Base-by-base conservation (phyloP, 2,113 vertebrate genomes). In the Dipodomys ordii region DNA sequence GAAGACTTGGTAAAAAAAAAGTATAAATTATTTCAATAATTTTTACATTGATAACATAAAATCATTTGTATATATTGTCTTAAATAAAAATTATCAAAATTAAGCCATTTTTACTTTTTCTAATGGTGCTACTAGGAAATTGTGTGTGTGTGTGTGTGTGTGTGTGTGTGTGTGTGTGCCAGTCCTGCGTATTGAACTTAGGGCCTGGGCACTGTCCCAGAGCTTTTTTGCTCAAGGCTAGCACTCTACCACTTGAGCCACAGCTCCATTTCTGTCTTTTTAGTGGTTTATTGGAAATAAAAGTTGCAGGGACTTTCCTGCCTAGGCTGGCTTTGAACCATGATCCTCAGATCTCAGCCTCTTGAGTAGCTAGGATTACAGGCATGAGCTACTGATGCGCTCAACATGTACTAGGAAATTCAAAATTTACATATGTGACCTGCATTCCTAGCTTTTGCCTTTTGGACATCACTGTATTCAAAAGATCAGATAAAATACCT, bases 21-120 rank as follows among this genome's bases (percentile, higher is more conserved):
- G 35, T 72, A 3, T 71, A 44, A 82, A 35, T 20, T 80, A 57
- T 46, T 69, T 90, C n/a, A 71, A 27, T 73, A 84, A 49, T 65
- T 81, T 94, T 95, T 71, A 60, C 35, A 25, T 44, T 81, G 67
- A 83, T 73, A 23, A 88, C 13, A 71, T 71, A 3, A 92, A 93
- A 87, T 88, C 84, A 84, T 18, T 72, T 81, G 49, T 15, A 78
- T 88, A 62, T 82, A 83, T 87, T 78, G 32, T 77, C 46, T 84
- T 91, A 93, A 88, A 74, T 93, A 84, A 86, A 93, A 91, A 22
- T 71, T 83, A 46, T 60, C 23, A 78, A 95, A 93, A 90, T 87
- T 84, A 76, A 69, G 30, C 25, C 25, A 0, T 27, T 87, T 93
- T 92, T 64, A 84, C 60, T 72, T 95, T 91, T 86, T 83, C 28